phyloP scores from a whole-genome alignment of 2,113 vertebrate genomes.

The Toxotes chatareus region DNA sequence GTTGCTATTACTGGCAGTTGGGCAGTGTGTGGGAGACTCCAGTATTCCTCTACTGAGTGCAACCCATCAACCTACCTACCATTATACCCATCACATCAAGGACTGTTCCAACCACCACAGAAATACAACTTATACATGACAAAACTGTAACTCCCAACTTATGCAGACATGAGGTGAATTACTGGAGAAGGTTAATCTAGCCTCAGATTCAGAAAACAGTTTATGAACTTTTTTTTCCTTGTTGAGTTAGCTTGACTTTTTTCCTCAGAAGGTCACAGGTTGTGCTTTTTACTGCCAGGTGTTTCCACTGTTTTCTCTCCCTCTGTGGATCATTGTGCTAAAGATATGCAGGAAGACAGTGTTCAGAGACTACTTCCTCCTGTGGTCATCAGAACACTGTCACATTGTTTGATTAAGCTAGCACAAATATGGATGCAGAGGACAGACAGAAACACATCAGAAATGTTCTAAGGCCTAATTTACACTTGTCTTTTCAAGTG shows the following conservation, averaged over 20 bases:
- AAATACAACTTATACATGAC: conserved; percentile 13
- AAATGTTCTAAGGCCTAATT: not conserved
- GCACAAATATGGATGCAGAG: not conserved
- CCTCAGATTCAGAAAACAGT: not conserved
- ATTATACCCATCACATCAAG: conserved; percentile 30
- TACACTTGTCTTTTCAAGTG: not conserved
- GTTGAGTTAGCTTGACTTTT: not conserved
- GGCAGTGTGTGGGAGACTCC: conserved; percentile 42
- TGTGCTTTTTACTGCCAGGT: not conserved
- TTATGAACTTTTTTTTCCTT: not conserved
- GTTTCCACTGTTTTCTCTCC: too few relatives aligned
- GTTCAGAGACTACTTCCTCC: not conserved
- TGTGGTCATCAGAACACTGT: not conserved
- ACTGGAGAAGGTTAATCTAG: not conserved
- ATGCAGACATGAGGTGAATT: not conserved
- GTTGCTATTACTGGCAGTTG: conserved; percentile 49
- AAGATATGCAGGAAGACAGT: too few relatives aligned
- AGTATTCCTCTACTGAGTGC: conserved; percentile 43
- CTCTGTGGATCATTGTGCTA: too few relatives aligned
- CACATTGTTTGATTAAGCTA: not conserved
- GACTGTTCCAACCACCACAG: not conserved
- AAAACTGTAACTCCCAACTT: conserved; percentile 5
- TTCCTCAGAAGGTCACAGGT: not conserved
- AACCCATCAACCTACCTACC: conserved; percentile 38
- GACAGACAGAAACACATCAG: not conserved